These are phyloP conservation scores for Odontophorus gujanensis DNA, from an alignment of 2,113 vertebrate species.

Conservation along the genomic window DNA sequence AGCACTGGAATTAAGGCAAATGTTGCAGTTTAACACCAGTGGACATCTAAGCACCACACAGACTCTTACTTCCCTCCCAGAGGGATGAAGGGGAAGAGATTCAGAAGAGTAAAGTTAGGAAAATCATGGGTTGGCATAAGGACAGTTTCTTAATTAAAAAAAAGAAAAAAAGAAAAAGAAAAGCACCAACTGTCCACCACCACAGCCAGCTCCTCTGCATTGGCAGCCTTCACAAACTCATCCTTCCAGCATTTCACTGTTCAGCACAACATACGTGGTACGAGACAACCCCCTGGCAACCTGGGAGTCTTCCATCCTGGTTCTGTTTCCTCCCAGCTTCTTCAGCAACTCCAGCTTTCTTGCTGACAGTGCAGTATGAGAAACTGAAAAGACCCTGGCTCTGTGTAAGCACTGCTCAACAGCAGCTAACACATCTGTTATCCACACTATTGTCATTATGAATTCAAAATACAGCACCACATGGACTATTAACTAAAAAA, in stretches of 20 bases:
- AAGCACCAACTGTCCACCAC: neutral
- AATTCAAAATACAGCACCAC: neutral
- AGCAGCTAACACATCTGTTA: neutral
- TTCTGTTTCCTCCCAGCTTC: neutral
- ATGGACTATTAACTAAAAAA: neutral
- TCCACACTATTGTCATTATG: neutral
- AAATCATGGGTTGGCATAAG: neutral
- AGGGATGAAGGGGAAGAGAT: neutral
- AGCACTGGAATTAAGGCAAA: slow-evolving; percentile 57
- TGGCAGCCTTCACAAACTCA: neutral
- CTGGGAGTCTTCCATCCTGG: neutral
- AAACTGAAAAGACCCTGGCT: neutral
- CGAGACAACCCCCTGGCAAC: neutral
- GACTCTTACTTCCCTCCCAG: neutral
- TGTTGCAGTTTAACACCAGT: neutral
- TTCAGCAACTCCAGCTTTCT: neutral
- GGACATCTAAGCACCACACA: neutral
- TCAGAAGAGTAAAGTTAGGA: neutral
- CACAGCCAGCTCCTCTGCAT: neutral
- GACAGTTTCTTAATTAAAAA: neutral
- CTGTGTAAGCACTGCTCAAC: neutral
- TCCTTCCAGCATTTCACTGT: neutral
- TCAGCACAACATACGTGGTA: neutral
- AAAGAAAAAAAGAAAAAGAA: neutral
- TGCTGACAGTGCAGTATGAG: neutral